phyloP scores from a whole-genome alignment of 1,140 invertebrate genomes.

The Drosophila sturtevanti region DNA sequence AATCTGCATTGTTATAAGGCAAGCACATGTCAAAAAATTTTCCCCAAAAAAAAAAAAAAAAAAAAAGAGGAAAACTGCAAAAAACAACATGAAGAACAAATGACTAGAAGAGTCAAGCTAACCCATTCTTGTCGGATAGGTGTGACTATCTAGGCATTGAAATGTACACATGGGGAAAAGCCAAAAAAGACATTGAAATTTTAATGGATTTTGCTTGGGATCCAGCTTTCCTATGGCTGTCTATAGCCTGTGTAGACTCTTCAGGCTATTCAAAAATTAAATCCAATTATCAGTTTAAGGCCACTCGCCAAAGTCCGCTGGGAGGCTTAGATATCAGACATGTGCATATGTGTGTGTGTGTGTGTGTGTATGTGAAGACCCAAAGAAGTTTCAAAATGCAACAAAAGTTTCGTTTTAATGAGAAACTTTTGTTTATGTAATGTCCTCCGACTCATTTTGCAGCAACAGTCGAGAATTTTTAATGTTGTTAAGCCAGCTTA shows the following conservation, averaged over 20 bases:
- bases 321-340: constrained; percentile 31
- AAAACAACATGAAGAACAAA: constrained; percentile 23
- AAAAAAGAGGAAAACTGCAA: constrained; percentile 36
- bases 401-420: constrained; percentile 79
- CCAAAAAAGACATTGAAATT: constrained; percentile 41
- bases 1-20: constrained; percentile 64
- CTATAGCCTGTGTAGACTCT: constrained; percentile 1
- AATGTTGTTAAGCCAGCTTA: not conserved
- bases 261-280: constrained; percentile 75
- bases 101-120: not conserved
- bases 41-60: constrained; percentile 62
- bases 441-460: not conserved
- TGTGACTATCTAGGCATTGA: constrained; percentile 35
- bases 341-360: constrained; percentile 18
- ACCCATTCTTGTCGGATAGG: constrained; percentile 19
- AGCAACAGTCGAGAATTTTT: not conserved
- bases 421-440: constrained; percentile 75
- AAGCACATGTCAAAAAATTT: constrained; percentile 80
- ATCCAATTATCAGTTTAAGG: constrained; percentile 81
- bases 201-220: constrained; percentile 51
- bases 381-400: constrained; percentile 63
- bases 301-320: constrained; percentile 57
- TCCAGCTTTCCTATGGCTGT: constrained; percentile 10
- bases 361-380: constrained; percentile 27
- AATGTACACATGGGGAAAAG: constrained; percentile 33